Evolutionary conservation across 2,888 invertebrate genomes (phyloP), one percentile per base, ranked within the genome.

Genomic region (Apocheima hispidaria): DNA sequence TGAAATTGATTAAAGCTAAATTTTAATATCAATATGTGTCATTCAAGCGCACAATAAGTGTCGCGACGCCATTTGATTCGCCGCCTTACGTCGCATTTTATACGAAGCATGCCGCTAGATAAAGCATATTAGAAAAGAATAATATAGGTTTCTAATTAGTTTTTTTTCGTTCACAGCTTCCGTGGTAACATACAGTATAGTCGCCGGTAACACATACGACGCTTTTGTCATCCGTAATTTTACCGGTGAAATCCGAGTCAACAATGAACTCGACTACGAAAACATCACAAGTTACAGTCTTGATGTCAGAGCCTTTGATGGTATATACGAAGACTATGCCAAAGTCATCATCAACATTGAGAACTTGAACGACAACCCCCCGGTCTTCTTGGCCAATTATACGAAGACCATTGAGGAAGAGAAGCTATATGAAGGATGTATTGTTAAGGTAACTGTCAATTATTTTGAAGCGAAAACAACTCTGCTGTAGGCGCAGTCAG

Each of bases 361-460:
- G 71, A 97, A 99, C 83, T 96, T 98, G 44, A 99, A 99, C 80
- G 99, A 99, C 82, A 98, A 98, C 84, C 95, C 96, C 0, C 99
- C 99, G 0, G 94, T 96, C 1, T 99, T 99, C 78, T 86, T 94
- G 48, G 95, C 95, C 51, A 93, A 95, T 50, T 96, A 95, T 74
- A 95, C 95, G 53, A 96, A 95, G 50, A 95, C 95, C 0, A 96
- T 97, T 61, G 90, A 94, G 48, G 97, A 97, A 79, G 97, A 98
- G 79, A 93, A 92, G 51, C 77, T 95, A 9, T 94, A 95, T 54
- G 93, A 94, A 67, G 94, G 95, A 33, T 97, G 97, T 79, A 95
- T 96, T 74, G 94, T 96, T 7, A 94, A 88, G 77, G 95, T 96
- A 73, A 83, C 87, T 20, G 9, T 3, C 9, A 20, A 2, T 2